Evolutionary conservation across 1,140 invertebrate species (phyloP).

Genomic region (Cylas formicarius): DNA sequence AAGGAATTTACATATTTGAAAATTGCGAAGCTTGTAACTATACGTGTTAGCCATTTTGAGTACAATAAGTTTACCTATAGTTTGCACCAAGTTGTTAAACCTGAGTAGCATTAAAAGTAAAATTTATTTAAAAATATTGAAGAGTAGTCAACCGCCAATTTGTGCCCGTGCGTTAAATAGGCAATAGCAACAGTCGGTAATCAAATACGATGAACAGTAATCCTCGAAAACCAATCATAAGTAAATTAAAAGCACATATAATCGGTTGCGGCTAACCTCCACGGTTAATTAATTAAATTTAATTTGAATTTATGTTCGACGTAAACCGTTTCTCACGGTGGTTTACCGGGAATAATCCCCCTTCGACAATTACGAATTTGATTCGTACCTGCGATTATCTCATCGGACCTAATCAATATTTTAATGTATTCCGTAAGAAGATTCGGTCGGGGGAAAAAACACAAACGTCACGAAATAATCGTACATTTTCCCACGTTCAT

Average conservation of each 20-base stretch:
- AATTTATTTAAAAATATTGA: too few relatives aligned
- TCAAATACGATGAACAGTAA: neutral
- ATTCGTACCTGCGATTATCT: conserved; percentile 26
- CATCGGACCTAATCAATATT: conserved; percentile 25
- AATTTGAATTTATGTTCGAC: conserved; percentile 23
- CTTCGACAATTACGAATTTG: conserved; percentile 22
- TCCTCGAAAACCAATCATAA: neutral
- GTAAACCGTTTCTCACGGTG: conserved; percentile 24
- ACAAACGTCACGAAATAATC: neutral
- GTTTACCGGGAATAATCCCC: conserved; percentile 23
- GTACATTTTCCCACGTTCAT: conserved; percentile 1
- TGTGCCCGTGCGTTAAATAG: too few relatives aligned
- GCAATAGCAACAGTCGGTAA: conserved; percentile 2
- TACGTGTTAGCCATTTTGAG: too few relatives aligned
- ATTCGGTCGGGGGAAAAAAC: too few relatives aligned
- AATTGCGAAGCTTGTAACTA: too few relatives aligned
- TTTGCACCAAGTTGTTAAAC: too few relatives aligned
- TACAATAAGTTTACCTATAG: too few relatives aligned
- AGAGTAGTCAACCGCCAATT: too few relatives aligned
- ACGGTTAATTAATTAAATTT: conserved; percentile 26
- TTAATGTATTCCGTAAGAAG: conserved; percentile 25
- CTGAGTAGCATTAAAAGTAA: too few relatives aligned
- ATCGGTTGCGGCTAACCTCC: conserved; percentile 15
- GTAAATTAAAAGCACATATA: conserved; percentile 21
- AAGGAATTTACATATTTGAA: too few relatives aligned